Conservation (phyloP, 2,113 vertebrate species). For the Microcebus griseorufus region DNA sequence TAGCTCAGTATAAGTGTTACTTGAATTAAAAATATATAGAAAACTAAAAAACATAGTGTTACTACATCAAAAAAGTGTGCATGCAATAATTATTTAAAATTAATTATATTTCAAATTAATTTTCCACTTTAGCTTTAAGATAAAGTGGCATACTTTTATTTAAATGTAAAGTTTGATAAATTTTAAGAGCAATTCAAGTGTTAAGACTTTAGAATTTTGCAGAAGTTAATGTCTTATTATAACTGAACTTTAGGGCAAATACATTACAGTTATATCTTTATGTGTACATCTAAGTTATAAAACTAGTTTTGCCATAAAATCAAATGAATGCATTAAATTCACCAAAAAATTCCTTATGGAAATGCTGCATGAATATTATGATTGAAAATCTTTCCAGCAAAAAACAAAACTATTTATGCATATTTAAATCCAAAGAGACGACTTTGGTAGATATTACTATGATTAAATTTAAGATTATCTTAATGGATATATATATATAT, state of each 20-base stretch:
- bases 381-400: not conserved
- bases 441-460: not conserved
- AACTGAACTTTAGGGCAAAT: not conserved
- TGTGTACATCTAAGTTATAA: not conserved
- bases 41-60: not conserved
- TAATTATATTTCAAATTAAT: not conserved
- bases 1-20: not conserved
- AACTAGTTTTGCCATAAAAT: not conserved
- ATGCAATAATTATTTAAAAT: not conserved
- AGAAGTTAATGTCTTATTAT: slow-evolving; percentile 24
- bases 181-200: not conserved
- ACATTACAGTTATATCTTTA: not conserved
- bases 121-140: not conserved
- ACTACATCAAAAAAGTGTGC: not conserved
- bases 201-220: not conserved
- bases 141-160: not conserved
- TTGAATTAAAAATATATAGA: not conserved
- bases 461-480: not conserved
- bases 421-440: not conserved
- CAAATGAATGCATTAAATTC: not conserved
- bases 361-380: not conserved
- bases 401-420: not conserved
- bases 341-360: not conserved
- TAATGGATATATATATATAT: not conserved
- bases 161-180: not conserved